Evolutionary conservation across 2,888 invertebrate species (phyloP), one percentile per base, ranked within the genome.

Genomic region (Agrilus cyanescens): DNA sequence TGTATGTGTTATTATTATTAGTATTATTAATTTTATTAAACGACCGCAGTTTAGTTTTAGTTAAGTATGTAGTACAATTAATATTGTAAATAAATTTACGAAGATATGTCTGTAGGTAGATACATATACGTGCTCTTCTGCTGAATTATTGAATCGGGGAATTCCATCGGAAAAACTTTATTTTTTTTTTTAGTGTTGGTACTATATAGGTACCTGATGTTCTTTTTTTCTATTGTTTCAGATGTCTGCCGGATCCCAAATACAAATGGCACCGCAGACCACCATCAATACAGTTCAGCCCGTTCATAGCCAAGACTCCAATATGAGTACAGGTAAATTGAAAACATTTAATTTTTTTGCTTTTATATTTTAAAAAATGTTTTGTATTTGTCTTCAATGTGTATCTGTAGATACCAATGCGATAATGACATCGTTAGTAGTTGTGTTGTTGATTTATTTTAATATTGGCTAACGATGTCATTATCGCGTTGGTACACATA

Each of bases 161-260:
- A n/a, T n/a, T n/a, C n/a, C n/a, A n/a, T n/a, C n/a, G n/a, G n/a
- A n/a, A n/a, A 20, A 4, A 20, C 6, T 20, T 25, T 25, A 25
- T 8, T 25, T 25, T 25, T 25, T n/a, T n/a, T n/a, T n/a, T n/a
- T n/a, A n/a, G n/a, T n/a, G n/a, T n/a, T n/a, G n/a, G n/a, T n/a
- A n/a, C n/a, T n/a, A n/a, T n/a, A n/a, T n/a, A n/a, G 8, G 2
- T 8, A 10, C 10, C 25, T 37, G 18, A 25, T 37, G 14, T 12
- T 12, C 18, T 38, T 30, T 30, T 38, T 48, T 50, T 53, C 70
- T 68, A 70, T 70, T 62, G 56, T 80, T 81, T 60, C 77, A 89
- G 89, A 89, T 89, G 89, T 88, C 89, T 81, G 87, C 89, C 80
- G 88, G 88, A 78, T 85, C 89, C 77, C 89, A 89, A 82, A 82